Evolutionary conservation across 2,797 vertebrate species (phyloP).

Genomic region (Rhyacichthys aspro): DNA sequence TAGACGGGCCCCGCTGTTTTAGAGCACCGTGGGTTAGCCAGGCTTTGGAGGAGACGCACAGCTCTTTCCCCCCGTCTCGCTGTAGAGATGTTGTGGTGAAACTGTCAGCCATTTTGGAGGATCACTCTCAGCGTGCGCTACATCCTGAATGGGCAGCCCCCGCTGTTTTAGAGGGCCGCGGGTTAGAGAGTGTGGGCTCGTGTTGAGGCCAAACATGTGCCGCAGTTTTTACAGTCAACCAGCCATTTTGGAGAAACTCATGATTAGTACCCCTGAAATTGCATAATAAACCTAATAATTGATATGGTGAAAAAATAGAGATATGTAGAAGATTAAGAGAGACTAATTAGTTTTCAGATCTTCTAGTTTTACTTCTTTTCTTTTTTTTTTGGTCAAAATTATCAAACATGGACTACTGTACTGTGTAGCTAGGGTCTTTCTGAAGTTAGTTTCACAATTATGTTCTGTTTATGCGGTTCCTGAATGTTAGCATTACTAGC

Average conservation of each 20-base stretch:
- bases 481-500: too few species aligned
- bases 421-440: too few species aligned
- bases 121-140: constrained; percentile 64
- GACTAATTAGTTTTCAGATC: too few species aligned
- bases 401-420: too few species aligned
- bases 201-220: constrained; percentile 54
- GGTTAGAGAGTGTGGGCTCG: constrained; percentile 56
- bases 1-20: constrained; percentile 70
- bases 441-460: too few species aligned
- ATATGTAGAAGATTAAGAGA: too few species aligned
- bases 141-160: constrained; percentile 69
- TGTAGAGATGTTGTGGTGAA: constrained; percentile 54
- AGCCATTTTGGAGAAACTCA: constrained; percentile 49
- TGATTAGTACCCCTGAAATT: not conserved
- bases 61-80: constrained; percentile 53
- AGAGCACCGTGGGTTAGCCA: constrained; percentile 60
- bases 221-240: constrained; percentile 31
- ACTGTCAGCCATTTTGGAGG: constrained; percentile 77
- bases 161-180: constrained; percentile 68
- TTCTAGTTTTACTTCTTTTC: too few species aligned
- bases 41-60: constrained; percentile 55
- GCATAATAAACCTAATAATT: not conserved
- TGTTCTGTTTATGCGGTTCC: too few species aligned
- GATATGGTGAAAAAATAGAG: too few species aligned
- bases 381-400: too few species aligned